Evolutionary conservation across 2,888 invertebrate genomes (phyloP), one percentile per base, ranked within the genome.

Genomic region (Drosophila subquinaria): DNA sequence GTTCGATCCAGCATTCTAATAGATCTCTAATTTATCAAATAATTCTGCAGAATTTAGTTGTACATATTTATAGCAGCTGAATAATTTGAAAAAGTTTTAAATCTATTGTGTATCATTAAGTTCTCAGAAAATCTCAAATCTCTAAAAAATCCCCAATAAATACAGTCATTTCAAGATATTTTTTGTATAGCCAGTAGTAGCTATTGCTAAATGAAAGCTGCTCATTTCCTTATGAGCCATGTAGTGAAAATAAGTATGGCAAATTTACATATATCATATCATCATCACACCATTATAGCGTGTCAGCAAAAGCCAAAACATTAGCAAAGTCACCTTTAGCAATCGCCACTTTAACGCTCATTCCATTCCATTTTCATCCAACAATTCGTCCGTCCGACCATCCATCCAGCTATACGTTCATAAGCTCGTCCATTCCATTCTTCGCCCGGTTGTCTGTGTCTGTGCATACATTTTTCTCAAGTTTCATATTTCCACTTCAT

Each of bases 401-500:
- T 55, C 53, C 45, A 23, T 35, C 56, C 67, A 38, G 60, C 55
- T 36, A 57, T 57, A 27, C 48, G 52, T 65, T 23, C 59, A 17
- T 36, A 30, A 20, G 57, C 47, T 35, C 47, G 40, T 60, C 38
- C 53, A 70, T 64, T 60, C 38, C 53, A 70, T 64, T 63, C 76
- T 66, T 61, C 45, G 53, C 53, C 62, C 62, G 59, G 30, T 38
- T 73, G 65, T 74, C 65, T 69, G 43, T 50, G 66, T 38, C 53
- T 61, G 33, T 61, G 43, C 50, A 43, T 69, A 51, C 50, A 61
- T 83, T 79, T 69, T 73, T 57, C 73, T 63, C 73, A 69, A 78
- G 86, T 76, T 75, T 86, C 88, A 85, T 88, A 86, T 86, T 89
- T 86, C 90, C 80, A 85, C 72, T 82, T 85, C 77, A 85, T 89